Evolutionary conservation across 2,797 vertebrate genomes (phyloP).

Genomic region (Poliocrania exsul): DNA sequence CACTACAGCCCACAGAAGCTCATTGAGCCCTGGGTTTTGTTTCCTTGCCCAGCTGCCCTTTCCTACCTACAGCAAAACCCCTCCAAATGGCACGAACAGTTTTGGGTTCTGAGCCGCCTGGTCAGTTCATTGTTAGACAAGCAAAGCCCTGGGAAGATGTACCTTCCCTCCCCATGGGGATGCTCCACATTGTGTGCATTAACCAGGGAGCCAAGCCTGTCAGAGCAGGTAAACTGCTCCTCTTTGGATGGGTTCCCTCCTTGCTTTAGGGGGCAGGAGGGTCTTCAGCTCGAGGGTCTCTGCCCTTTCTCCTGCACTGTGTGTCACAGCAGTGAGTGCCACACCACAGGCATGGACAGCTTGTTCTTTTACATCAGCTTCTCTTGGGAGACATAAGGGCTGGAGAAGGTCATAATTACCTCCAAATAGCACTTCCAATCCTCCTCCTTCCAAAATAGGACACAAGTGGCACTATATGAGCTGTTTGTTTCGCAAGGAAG

Average conservation of each 20-base stretch:
- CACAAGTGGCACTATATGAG: rapidly evolving
- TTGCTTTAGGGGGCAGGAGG: background rate
- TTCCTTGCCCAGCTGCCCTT: background rate
- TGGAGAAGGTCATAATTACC: background rate
- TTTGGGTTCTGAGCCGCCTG: background rate
- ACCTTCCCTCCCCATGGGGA: rapidly evolving
- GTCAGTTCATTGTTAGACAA: background rate
- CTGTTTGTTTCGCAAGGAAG: background rate
- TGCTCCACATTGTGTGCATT: background rate
- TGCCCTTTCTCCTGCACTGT: background rate
- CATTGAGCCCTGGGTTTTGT: background rate
- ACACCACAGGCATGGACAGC: background rate
- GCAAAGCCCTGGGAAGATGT: too few species aligned
- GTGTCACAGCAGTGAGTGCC: background rate
- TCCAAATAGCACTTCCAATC: background rate
- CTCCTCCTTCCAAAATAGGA: background rate
- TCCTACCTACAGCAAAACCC: background rate
- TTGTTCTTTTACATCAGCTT: background rate
- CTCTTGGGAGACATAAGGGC: background rate
- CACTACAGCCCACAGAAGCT: background rate
- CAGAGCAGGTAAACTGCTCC: background rate
- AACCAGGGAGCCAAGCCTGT: background rate
- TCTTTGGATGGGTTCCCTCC: background rate
- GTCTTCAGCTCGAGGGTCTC: background rate
- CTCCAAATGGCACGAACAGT: rapidly evolving